phyloP scores from a whole-genome alignment of 2,113 vertebrate genomes.

The Marmota monax region DNA sequence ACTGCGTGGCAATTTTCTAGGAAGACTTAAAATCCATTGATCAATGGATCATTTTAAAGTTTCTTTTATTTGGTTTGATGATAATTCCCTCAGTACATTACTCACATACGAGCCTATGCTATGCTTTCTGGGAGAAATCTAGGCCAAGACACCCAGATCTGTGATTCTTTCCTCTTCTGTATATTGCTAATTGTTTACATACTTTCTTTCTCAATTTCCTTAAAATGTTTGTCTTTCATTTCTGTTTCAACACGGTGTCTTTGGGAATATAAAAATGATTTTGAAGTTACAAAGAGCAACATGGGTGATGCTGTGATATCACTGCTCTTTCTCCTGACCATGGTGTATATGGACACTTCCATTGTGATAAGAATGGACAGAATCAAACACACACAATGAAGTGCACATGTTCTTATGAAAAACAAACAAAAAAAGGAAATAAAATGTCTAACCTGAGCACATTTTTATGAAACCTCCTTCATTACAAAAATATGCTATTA shows the following conservation, averaged over 20 bases:
- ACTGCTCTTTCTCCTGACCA: neutral
- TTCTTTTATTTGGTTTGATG: slow-evolving; percentile 3
- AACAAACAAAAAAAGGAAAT: neutral
- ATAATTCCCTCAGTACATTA: neutral
- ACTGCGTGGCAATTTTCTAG: neutral
- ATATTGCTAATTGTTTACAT: neutral
- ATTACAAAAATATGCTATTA: neutral
- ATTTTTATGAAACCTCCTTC: neutral
- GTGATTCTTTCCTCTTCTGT: neutral
- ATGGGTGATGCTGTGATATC: neutral
- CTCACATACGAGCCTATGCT: neutral
- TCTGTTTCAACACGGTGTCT: neutral
- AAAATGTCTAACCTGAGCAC: neutral
- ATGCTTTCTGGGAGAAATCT: neutral
- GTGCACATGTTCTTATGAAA: neutral
- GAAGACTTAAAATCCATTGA: neutral
- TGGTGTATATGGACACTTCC: neutral
- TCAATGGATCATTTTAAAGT: neutral
- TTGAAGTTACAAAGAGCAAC: neutral
- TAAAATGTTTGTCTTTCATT: neutral
- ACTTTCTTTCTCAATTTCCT: neutral
- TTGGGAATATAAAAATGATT: neutral
- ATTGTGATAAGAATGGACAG: neutral
- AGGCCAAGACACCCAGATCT: no score
- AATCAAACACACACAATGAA: neutral